A percentile compares a stretch with the other conserved stretches of the same genome.
These are phyloP conservation scores for Kuschelorhynchus macadamiae DNA, from an alignment of 2,888 invertebrate species.

Conservation along the genomic window DNA sequence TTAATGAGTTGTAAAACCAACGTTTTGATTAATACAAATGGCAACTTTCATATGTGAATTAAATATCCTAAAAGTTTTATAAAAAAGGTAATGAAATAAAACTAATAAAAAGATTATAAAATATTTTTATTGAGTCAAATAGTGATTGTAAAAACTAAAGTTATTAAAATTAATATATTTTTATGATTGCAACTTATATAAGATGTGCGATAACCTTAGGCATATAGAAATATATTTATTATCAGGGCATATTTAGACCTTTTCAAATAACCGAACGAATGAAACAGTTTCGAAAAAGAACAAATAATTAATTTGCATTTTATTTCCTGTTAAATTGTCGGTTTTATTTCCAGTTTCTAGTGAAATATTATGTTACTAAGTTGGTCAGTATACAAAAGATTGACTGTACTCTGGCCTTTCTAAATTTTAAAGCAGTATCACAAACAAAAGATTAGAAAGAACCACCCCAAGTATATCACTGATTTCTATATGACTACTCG, in stretches of 20 bases:
- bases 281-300: not conserved
- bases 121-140: conserved; percentile 67
- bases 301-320: not conserved
- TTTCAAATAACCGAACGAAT: not conserved
- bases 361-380: not conserved
- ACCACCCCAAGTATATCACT: conserved; percentile 16
- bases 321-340: too few relatives aligned
- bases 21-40: too few relatives aligned
- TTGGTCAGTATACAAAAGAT: not conserved
- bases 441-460: conserved; percentile 13
- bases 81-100: too few relatives aligned
- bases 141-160: too few relatives aligned
- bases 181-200: conserved; percentile 43
- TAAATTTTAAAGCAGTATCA: conserved; percentile 18
- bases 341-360: too few relatives aligned
- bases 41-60: too few relatives aligned
- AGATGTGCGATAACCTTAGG: conserved; percentile 64
- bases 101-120: conserved; percentile 59
- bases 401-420: not conserved
- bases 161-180: conserved; percentile 48
- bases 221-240: conserved; percentile 62
- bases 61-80: too few relatives aligned
- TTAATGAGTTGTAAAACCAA: too few relatives aligned
- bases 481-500: conserved; percentile 63
- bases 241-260: conserved; percentile 5